Evolutionary conservation across 2,113 vertebrate species (phyloP).

Genomic region (Orthonyx spaldingii): DNA sequence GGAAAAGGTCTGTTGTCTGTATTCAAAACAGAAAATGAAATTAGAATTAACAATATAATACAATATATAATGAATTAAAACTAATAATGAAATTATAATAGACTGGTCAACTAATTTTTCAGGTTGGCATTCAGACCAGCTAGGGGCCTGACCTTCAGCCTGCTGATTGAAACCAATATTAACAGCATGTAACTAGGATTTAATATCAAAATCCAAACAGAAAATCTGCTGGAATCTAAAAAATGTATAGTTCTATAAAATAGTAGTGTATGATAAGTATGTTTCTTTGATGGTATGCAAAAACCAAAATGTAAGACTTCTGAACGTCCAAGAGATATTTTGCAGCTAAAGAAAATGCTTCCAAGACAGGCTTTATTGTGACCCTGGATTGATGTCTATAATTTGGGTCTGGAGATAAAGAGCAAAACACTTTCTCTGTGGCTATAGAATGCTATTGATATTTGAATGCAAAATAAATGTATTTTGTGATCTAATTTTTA

Average conservation of each 20-base stretch:
- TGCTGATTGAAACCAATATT: neutral
- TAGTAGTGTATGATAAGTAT: neutral
- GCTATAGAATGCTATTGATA: neutral
- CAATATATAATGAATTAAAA: neutral
- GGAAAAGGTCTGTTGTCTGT: neutral
- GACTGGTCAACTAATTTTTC: neutral
- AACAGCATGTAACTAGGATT: neutral
- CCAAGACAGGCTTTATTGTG: neutral
- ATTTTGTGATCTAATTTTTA: neutral
- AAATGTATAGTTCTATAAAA: rapidly evolving
- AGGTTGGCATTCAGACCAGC: neutral
- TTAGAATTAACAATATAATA: neutral
- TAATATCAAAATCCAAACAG: neutral
- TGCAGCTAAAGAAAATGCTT: neutral
- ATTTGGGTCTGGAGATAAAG: neutral
- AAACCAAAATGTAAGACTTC: neutral
- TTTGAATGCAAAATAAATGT: neutral
- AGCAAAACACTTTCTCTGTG: neutral
- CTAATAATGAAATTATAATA: neutral
- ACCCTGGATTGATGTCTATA: neutral
- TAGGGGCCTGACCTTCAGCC: neutral
- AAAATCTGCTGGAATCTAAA: neutral
- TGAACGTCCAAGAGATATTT: neutral
- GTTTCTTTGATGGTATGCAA: neutral
- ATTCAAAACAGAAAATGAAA: neutral